phyloP scores from a whole-genome alignment of 2,888 invertebrate species.

The Campoplex nolae region DNA sequence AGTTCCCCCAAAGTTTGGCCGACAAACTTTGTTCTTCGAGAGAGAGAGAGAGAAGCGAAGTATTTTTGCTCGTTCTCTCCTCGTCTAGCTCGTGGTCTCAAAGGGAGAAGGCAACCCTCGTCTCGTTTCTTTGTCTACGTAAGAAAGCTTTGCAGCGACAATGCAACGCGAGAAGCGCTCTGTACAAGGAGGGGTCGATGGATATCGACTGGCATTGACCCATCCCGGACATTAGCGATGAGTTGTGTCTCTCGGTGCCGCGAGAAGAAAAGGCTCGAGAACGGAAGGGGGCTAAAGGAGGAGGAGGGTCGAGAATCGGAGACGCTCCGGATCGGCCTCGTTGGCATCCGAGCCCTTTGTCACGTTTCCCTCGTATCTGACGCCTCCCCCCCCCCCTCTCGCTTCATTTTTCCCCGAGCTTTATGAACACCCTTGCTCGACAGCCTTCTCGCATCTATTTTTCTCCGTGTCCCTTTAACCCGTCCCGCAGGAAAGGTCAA shows the following conservation, averaged over 20 bases:
- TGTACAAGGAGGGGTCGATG: constrained; percentile 58
- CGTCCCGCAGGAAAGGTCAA: constrained; percentile 22
- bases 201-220: constrained; percentile 75
- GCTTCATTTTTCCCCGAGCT: neutral
- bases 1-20: constrained; percentile 37
- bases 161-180: constrained; percentile 28
- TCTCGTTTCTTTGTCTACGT: constrained; percentile 31
- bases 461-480: constrained; percentile 8
- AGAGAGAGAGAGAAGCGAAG: neutral
- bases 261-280: constrained; percentile 7
- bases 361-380: constrained; percentile 38
- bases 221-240: constrained; percentile 54
- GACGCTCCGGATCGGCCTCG: constrained; percentile 55
- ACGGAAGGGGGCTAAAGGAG: constrained; percentile 43
- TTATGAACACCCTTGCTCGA: neutral
- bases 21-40: constrained; percentile 27
- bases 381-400: neutral
- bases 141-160: constrained; percentile 3
- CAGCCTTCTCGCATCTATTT: constrained; percentile 1
- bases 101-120: constrained; percentile 12
- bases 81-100: neutral
- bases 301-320: constrained; percentile 50
- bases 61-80: neutral
- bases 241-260: neutral
- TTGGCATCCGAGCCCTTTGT: constrained; percentile 78